A percentile compares a stretch with the other conserved stretches of the same genome.
Conservation (phyloP, 2,113 vertebrate genomes). For the Geococcyx californianus region DNA sequence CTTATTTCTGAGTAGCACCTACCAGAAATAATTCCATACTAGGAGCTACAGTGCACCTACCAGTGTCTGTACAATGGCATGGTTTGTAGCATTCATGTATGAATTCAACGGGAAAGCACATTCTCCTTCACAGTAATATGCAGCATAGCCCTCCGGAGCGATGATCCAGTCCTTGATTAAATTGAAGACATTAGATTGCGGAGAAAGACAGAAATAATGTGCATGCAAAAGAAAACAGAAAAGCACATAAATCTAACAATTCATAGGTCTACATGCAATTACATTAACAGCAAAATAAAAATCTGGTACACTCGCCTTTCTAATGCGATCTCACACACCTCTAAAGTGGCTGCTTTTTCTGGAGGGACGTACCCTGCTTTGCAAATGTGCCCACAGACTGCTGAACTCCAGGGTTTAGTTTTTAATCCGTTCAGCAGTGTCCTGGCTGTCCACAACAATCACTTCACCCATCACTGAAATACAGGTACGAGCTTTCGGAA, state of each 20-base stretch:
- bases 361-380: not conserved
- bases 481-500: not conserved
- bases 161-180: slow-evolving; percentile 95
- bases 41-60: slow-evolving; percentile 74
- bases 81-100: slow-evolving; percentile 98
- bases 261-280: not conserved
- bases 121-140: slow-evolving; percentile 97
- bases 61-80: slow-evolving; percentile 97
- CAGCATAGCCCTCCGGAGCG: slow-evolving; percentile 93
- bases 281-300: not conserved
- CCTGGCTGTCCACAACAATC: not conserved
- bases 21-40: not conserved
- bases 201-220: not conserved
- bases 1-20: not conserved
- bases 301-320: not conserved
- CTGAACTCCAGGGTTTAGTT: not conserved
- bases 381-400: not conserved
- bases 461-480: not conserved
- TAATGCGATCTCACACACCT: not conserved
- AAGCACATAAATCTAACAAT: not conserved
- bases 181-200: not conserved
- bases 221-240: not conserved
- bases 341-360: not conserved
- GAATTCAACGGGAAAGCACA: slow-evolving; percentile 96
- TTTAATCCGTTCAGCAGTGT: not conserved